Evolutionary conservation across 2,797 vertebrate genomes (phyloP).

Genomic region (Sylvilagus floridanus): DNA sequence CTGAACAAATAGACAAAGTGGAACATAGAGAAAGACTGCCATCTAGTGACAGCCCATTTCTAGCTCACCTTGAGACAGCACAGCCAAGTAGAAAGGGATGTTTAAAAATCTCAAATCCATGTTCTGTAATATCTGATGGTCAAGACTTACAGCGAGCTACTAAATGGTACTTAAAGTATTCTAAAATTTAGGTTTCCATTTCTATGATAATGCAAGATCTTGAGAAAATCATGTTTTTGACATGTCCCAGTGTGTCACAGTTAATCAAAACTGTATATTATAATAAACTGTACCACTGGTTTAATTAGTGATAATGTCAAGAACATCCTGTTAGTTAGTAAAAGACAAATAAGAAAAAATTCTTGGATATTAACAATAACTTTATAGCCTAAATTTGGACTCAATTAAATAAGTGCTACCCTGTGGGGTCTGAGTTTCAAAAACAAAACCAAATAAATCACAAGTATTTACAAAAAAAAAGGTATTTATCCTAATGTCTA

Average conservation of each 20-base stretch:
- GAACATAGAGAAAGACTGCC: constrained; percentile 84
- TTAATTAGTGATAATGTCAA: constrained; percentile 52
- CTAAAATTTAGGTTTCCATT: constrained; percentile 27
- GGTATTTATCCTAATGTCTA: constrained; percentile 20
- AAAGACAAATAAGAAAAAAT: constrained; percentile 61
- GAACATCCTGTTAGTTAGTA: not conserved
- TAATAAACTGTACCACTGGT: not conserved
- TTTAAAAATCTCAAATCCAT: constrained; percentile 38
- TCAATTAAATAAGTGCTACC: not conserved
- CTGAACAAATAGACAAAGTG: not conserved
- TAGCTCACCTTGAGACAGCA: constrained; percentile 13
- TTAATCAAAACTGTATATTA: not conserved
- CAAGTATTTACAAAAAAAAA: constrained; percentile 37
- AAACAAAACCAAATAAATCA: not conserved
- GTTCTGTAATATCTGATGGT: not conserved
- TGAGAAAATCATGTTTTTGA: constrained; percentile 38
- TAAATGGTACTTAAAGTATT: constrained; percentile 22
- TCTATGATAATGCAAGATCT: not conserved
- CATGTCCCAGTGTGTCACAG: not conserved
- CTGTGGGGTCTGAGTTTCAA: not conserved
- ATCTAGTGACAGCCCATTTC: constrained; percentile 81
- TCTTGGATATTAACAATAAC: constrained; percentile 44
- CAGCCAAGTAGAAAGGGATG: not conserved
- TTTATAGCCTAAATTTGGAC: constrained; percentile 41
- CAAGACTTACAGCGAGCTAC: constrained; percentile 17